These are phyloP conservation scores for Corvus cornix DNA, from an alignment of 2,113 vertebrate species.

Conservation along the genomic window DNA sequence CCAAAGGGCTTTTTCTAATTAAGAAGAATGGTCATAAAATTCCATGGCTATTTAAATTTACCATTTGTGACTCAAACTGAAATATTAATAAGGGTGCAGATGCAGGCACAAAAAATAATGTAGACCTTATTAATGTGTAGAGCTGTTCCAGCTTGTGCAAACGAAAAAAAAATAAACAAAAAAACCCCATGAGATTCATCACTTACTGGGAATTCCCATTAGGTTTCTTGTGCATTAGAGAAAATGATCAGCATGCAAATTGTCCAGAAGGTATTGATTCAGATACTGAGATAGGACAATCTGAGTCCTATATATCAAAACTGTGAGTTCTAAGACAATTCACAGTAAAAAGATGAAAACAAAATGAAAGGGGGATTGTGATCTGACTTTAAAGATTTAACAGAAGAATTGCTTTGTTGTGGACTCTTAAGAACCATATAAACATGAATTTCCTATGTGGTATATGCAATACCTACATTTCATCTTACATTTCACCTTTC, in stretches of 20 bases:
- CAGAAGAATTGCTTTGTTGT: background rate
- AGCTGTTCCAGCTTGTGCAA: conserved; percentile 14
- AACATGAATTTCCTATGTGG: background rate
- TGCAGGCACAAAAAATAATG: conserved; percentile 21
- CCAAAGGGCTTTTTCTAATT: conserved; percentile 55
- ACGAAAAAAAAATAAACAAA: background rate
- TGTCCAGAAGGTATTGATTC: background rate
- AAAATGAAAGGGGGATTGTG: background rate
- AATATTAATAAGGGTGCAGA: conserved; percentile 54
- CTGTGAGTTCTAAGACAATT: background rate
- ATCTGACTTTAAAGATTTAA: background rate
- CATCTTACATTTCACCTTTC: background rate
- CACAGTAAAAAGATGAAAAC: background rate
- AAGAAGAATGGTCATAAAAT: conserved; percentile 57
- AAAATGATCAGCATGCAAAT: background rate
- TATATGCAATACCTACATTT: background rate
- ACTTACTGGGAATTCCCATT: background rate
- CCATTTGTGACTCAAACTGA: conserved; percentile 6
- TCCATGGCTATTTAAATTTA: conserved; percentile 49
- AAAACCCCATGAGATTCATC: background rate
- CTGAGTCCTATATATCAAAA: background rate
- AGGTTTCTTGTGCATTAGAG: background rate
- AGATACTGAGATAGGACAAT: background rate
- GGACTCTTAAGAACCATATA: background rate
- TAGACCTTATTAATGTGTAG: conserved; percentile 7